Conservation (phyloP, 2,113 vertebrate species). For the Cyprinodon tularosa region DNA sequence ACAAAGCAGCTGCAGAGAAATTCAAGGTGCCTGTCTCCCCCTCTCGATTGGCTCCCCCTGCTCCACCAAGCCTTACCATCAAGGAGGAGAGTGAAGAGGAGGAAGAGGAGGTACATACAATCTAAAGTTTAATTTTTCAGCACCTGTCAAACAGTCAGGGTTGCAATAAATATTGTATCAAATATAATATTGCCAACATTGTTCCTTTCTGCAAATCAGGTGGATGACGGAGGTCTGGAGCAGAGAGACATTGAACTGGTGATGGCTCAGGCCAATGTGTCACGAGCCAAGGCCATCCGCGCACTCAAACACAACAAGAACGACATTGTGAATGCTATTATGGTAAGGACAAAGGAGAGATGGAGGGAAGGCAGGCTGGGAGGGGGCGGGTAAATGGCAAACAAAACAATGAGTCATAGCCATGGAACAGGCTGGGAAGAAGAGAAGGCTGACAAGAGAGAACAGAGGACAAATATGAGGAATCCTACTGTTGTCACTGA, state of each 20-base stretch:
- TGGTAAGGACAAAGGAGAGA: conserved; percentile 83
- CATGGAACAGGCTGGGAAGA: conserved; percentile 10
- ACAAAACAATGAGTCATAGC: conserved; percentile 63
- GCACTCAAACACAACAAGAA: conserved; percentile 97
- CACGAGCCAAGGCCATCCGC: conserved; percentile 90
- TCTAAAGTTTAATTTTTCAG: not conserved
- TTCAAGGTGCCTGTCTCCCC: conserved; percentile 96
- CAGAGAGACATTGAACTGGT: conserved; percentile 94
- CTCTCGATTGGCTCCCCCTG: conserved; percentile 82
- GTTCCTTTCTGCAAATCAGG: conserved; percentile 67
- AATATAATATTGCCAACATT: not conserved
- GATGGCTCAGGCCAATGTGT: conserved; percentile 97
- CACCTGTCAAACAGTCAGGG: not conserved
- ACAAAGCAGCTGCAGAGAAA: conserved; percentile 95
- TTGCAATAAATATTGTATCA: not conserved
- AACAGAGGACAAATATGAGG: conserved; percentile 38
- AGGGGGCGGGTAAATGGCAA: conserved; percentile 48
- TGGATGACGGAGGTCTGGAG: conserved; percentile 92
- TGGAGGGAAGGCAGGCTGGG: not conserved
- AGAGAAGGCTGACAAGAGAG: conserved; percentile 1
- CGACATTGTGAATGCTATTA: conserved; percentile 98
- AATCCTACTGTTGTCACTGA: conserved; percentile 45
- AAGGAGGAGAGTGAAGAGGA: conserved; percentile 92
- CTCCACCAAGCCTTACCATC: conserved; percentile 84
- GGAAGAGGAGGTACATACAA: conserved; percentile 77